Evolutionary conservation across 2,888 invertebrate genomes (phyloP).

Genomic region (Leptinotarsa haldemani): DNA sequence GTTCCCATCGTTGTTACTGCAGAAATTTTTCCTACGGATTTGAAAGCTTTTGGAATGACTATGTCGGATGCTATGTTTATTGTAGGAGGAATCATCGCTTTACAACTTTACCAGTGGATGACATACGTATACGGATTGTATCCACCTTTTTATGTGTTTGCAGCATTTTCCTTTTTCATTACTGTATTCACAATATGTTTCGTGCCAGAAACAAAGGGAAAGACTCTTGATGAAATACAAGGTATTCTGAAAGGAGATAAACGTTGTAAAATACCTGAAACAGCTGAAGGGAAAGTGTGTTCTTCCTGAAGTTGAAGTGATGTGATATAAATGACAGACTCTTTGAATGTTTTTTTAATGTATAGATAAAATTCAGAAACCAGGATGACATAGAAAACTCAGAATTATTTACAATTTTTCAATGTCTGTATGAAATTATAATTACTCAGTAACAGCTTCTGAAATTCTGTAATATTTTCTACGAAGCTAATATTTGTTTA

Average conservation of each 20-base stretch:
- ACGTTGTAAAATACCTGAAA: not conserved
- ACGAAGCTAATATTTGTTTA: too few relatives aligned
- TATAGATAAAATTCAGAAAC: too few relatives aligned
- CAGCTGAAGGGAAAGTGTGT: too few relatives aligned
- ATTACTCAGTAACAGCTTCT: too few relatives aligned
- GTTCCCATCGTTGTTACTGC: conserved; percentile 64
- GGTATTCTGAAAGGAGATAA: conserved; percentile 40
- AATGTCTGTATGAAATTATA: too few relatives aligned
- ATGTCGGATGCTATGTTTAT: conserved; percentile 61
- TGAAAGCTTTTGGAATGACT: conserved; percentile 64
- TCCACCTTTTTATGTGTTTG: conserved; percentile 61
- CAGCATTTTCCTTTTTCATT: conserved; percentile 48
- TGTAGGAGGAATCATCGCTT: conserved; percentile 56
- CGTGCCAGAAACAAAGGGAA: conserved; percentile 78
- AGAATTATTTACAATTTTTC: too few relatives aligned
- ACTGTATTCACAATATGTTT: conserved; percentile 51
- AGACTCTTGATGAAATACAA: conserved; percentile 75
- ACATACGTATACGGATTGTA: conserved; percentile 55
- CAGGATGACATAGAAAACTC: too few relatives aligned
- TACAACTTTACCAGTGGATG: conserved; percentile 58
- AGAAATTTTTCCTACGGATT: conserved; percentile 63
- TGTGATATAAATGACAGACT: too few relatives aligned
- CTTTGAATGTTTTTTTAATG: too few relatives aligned
- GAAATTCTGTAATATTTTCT: too few relatives aligned
- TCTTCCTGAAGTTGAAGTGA: too few relatives aligned